Percentiles rank a stretch among this genome's conserved stretches.
Evolutionary conservation across 2,888 invertebrate species (phyloP).

Genomic region (Andrena chrysosceles): DNA sequence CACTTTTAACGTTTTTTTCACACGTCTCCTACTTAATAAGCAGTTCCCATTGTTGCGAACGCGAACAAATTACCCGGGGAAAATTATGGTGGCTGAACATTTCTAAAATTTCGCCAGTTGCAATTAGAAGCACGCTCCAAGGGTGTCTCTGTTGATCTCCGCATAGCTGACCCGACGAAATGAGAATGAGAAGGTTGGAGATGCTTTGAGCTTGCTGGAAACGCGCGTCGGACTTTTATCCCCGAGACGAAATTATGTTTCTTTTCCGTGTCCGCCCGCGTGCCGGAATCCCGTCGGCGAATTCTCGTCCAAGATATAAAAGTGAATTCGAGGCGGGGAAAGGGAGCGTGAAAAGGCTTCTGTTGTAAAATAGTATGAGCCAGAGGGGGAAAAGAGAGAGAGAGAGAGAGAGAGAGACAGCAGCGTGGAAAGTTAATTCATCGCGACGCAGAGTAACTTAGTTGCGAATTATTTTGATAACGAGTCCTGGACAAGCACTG

Average conservation of each 20-base stretch:
- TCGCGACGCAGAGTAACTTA: not conserved
- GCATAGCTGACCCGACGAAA: slow-evolving; percentile 17
- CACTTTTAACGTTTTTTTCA: not conserved
- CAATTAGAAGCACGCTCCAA: slow-evolving; percentile 25
- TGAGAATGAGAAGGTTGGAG: slow-evolving; percentile 16
- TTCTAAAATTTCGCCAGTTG: not conserved
- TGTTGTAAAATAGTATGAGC: slow-evolving; percentile 3
- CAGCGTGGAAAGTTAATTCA: slow-evolving; percentile 6
- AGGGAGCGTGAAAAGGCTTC: slow-evolving; percentile 27
- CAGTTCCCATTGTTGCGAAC: not conserved
- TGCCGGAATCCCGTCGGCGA: slow-evolving; percentile 29
- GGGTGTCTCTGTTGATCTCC: slow-evolving; percentile 13
- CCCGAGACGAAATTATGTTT: slow-evolving; percentile 41
- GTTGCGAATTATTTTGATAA: slow-evolving; percentile 25
- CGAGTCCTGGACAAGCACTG: not conserved
- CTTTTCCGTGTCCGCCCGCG: slow-evolving; percentile 12
- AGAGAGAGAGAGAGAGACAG: not conserved
- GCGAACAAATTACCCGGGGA: too few species aligned
- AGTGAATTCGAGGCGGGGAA: slow-evolving; percentile 23
- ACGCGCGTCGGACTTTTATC: slow-evolving; percentile 29
- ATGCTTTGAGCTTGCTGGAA: slow-evolving; percentile 2
- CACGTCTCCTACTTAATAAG: not conserved
- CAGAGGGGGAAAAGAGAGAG: not conserved
- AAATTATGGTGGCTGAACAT: not conserved
- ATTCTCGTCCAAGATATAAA: slow-evolving; percentile 28